Percentiles rank a stretch among this genome's conserved stretches.
These are phyloP conservation scores for Dicyrtoma fusca DNA, from an alignment of 2,888 invertebrate genomes.

Conservation along the genomic window DNA sequence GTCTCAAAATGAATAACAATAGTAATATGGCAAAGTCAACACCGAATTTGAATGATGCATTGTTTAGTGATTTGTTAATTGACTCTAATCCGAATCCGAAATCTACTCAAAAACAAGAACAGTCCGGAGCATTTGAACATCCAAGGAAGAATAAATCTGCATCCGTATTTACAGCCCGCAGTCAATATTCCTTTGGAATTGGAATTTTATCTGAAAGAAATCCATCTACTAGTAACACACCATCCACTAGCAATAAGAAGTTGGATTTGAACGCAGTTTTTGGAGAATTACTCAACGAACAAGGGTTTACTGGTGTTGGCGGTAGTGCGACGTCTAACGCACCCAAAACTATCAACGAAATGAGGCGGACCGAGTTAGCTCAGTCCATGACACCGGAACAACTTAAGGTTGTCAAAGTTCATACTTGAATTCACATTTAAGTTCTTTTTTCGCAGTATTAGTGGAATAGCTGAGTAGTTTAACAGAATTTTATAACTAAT, in stretches of 20 bases:
- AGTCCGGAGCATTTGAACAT: neutral
- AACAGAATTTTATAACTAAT: too few relatives aligned
- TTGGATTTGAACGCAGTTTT: constrained; percentile 52
- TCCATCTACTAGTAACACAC: neutral
- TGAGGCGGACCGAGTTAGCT: constrained; percentile 49
- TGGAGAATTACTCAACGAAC: constrained; percentile 52
- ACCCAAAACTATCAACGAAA: constrained; percentile 51
- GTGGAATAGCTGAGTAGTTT: too few relatives aligned
- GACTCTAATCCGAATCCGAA: neutral
- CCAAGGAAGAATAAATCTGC: neutral
- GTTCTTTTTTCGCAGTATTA: too few relatives aligned
- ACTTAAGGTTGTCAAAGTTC: constrained; percentile 45
- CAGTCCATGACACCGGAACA: constrained; percentile 41
- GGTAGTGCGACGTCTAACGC: neutral
- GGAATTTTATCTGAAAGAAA: neutral
- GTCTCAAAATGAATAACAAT: constrained; percentile 20
- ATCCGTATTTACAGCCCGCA: neutral
- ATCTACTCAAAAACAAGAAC: neutral
- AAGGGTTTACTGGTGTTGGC: constrained; percentile 49
- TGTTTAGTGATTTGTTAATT: constrained; percentile 29
- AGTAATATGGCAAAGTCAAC: constrained; percentile 31
- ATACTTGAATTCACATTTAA: too few relatives aligned
- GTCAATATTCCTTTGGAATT: neutral
- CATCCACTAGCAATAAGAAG: constrained; percentile 28
- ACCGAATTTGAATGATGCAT: constrained; percentile 34